Percentiles rank a stretch among this genome's conserved stretches.
phyloP scores from a whole-genome alignment of 2,797 vertebrate species.

The Danio choprae region DNA sequence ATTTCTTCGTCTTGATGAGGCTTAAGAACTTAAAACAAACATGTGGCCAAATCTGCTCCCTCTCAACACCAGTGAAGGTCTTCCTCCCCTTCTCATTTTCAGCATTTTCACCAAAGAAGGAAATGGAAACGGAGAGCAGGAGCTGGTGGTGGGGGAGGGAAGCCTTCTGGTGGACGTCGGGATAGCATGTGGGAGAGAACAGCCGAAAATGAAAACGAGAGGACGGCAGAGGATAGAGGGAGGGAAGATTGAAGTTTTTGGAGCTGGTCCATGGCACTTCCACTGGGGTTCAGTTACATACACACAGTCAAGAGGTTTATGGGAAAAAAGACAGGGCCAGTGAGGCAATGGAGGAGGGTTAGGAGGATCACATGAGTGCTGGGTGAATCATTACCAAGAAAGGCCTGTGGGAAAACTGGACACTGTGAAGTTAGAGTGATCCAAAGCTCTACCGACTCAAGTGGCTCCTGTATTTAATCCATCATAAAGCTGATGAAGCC shows the following conservation, averaged over 20 bases:
- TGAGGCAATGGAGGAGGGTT: slow-evolving; percentile 58
- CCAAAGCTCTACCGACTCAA: not conserved
- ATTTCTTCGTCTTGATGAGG: slow-evolving; percentile 73
- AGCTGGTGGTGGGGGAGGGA: slow-evolving; percentile 56
- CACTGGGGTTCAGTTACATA: slow-evolving; percentile 68
- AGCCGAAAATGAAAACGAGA: slow-evolving; percentile 33
- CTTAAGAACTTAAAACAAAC: slow-evolving; percentile 62
- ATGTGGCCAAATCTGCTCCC: slow-evolving; percentile 68
- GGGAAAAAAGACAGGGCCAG: slow-evolving; percentile 60
- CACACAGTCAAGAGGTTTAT: slow-evolving; percentile 68
- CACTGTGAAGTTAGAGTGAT: slow-evolving; percentile 11
- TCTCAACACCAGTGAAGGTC: slow-evolving; percentile 67
- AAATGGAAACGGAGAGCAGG: slow-evolving; percentile 79
- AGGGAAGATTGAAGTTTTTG: slow-evolving; percentile 74
- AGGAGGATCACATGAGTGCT: slow-evolving; percentile 39
- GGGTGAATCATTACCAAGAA: slow-evolving; percentile 40
- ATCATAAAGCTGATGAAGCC: slow-evolving; percentile 2
- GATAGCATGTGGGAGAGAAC: slow-evolving; percentile 60
- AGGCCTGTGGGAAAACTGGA: slow-evolving; percentile 42
- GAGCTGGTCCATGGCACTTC: slow-evolving; percentile 78
- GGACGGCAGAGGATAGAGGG: slow-evolving; percentile 24
- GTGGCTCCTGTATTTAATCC: slow-evolving; percentile 21
- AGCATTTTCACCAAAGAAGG: slow-evolving; percentile 87
- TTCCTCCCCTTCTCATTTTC: slow-evolving; percentile 72
- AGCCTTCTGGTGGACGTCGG: slow-evolving; percentile 68